phyloP scores from a whole-genome alignment of 2,797 vertebrate species.

The Gallinago solitaria region DNA sequence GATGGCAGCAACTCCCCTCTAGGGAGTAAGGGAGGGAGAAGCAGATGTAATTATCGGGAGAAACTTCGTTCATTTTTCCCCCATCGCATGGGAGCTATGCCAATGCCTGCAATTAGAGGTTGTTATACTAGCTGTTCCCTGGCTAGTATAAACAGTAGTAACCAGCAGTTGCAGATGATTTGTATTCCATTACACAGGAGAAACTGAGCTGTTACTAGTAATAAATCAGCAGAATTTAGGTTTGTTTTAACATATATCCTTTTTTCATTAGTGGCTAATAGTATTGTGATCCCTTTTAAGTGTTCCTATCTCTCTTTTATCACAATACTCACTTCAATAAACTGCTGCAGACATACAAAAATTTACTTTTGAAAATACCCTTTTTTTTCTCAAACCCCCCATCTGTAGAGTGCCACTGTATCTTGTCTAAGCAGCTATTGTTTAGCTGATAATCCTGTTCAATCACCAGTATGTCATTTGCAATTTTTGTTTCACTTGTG shows the following conservation, averaged over 20 bases:
- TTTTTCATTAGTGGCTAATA: not conserved
- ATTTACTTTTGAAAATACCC: not conserved
- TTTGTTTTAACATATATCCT: not conserved
- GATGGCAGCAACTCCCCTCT: not conserved
- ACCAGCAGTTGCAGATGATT: not conserved
- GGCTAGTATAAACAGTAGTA: not conserved
- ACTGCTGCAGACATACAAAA: not conserved
- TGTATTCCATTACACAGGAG: not conserved
- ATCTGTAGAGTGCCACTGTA: not conserved
- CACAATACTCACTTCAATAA: not conserved
- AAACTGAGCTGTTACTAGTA: not conserved
- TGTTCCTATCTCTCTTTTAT: not conserved
- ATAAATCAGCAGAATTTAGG: not conserved
- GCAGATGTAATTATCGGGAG: not conserved
- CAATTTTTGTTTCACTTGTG: not conserved
- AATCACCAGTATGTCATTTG: not conserved
- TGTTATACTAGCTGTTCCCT: not conserved
- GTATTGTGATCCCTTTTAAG: not conserved
- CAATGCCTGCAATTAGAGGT: not conserved
- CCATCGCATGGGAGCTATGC: not conserved
- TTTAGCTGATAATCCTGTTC: not conserved
- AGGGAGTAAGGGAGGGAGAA: not conserved
- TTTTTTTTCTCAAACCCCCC: not conserved
- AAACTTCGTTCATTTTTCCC: not conserved
- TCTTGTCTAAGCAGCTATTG: not conserved